These are phyloP conservation scores for Theonella swinhoei DNA, from an alignment of 37 sponge, comb jelly and placozoan species.

Conservation along the genomic window DNA sequence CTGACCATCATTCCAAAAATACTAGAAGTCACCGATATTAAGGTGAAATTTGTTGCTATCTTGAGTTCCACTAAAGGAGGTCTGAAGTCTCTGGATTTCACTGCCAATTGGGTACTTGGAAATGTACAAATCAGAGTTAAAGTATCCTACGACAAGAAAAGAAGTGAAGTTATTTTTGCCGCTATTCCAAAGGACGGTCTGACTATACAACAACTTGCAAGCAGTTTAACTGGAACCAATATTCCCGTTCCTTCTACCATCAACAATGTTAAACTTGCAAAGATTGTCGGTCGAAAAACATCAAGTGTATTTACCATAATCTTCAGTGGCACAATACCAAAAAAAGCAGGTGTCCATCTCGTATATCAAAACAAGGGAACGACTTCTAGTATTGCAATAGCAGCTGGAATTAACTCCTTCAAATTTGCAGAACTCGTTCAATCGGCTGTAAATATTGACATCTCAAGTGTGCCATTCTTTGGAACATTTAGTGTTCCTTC, in stretches of 20 bases:
- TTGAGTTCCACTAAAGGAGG: neutral
- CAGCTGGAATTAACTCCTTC: neutral
- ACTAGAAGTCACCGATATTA: neutral
- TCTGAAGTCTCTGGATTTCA: neutral
- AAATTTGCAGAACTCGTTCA: neutral
- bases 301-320: neutral
- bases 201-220: neutral
- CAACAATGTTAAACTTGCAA: neutral
- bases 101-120: neutral
- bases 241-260: neutral
- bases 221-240: neutral
- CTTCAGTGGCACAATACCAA: neutral
- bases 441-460: neutral
- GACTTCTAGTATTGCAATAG: neutral
- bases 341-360: neutral
- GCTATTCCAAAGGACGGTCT: neutral
- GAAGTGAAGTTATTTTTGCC: neutral
- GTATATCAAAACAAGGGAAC: neutral
- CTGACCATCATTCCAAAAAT: neutral
- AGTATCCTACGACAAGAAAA: neutral
- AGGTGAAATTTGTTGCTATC: neutral
- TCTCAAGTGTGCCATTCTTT: conserved; percentile 1
- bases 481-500: neutral
- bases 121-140: neutral
- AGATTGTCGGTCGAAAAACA: neutral